Evolutionary conservation across 2,888 invertebrate genomes (phyloP), one percentile per base, ranked within the genome.

Genomic region (Drosophila austrosaltans): DNA sequence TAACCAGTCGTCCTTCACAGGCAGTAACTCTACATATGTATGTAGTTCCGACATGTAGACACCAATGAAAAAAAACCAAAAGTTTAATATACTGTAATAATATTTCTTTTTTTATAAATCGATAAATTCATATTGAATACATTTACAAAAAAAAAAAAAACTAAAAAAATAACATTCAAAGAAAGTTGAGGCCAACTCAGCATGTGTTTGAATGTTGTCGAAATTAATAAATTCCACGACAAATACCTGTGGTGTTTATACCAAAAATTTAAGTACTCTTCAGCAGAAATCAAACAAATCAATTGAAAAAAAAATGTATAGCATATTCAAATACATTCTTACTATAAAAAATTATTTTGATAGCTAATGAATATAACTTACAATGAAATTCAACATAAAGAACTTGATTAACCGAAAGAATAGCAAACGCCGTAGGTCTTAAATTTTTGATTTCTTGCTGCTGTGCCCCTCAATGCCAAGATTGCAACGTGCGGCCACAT

Each of bases 381-480:
- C 6, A 42, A 42, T 20, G 42, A 2, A 42, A 42, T 20, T 42
- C 6, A 42, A 20, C 42, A 7, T 20, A 42, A 42, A 7, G 20
- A 16, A 7, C 4, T 16, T 42, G 5, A 7, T 20, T 7, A n/a
- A n/a, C 5, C n/a, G 40, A 40, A 40, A n/a, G n/a, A 16, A 61
- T 20, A 1, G 25, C 16, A 16, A 16, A 16, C 16, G 22, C 8
- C 82, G 91, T 20, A 91, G 36, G 8, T 22, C 25, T 48, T 25
- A 48, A 12, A 25, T 77, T 81, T 92, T 92, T 7, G 92, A 88
- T 77, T 92, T 92, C 79, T 92, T 92, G 72, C 84, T 89, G 68
- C 82, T 90, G 79, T 92, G 92, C 0, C 93, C 93, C 79, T 93
- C 93, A 42, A 93, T 91, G 62, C 91, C 92, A 39, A 92, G 77